Evolutionary conservation across 2,888 invertebrate species (phyloP), one percentile per base, ranked within the genome.

Genomic region (Spodoptera exigua): DNA sequence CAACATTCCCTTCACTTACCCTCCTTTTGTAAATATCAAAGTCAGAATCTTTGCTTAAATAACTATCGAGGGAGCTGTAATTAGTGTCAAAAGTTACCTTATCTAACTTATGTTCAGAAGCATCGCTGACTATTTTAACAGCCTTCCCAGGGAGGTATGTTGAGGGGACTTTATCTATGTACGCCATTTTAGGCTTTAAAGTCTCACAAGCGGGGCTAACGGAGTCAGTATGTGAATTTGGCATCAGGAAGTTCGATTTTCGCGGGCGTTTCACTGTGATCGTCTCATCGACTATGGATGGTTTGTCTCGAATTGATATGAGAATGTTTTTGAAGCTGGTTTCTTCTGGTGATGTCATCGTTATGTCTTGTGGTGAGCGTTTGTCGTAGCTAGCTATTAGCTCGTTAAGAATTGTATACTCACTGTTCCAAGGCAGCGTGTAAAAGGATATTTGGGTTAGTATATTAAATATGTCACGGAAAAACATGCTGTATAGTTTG

Each of bases 131-230:
- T 27, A 97, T 96, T 90, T 97, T 96, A 12, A 97, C 96, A 0
- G 97, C 96, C 86, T 96, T 96, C 1, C 97, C 97, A 0, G 97
- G 97, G 35, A 95, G 93, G 65, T 94, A 93, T 0, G 82, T 87
- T 0, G 87, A 58, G 0, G 91, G 86, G 0, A 90, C 91, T 68
- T 89, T 89, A 36, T 93, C 93, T 1, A 89, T 7, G 78, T 91
- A 94, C 35, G 94, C 95, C 75, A 92, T 84, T 84, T 92, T 93
- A 0, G 94, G 94, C 53, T 89, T 90, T 0, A 89, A 67, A 0
- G 75, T 49, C 13, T 87, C 88, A 1, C 76, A 61, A 0, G 87
- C 46, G 0, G 93, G 93, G 63, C 89, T 89, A 17, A 93, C 86
- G 0, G 86, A 85, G 32, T 93, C 92, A 0, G 91, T 93, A 14